Base-by-base conservation (phyloP, 2,113 vertebrate species). In the Hippocampus abdominalis region DNA sequence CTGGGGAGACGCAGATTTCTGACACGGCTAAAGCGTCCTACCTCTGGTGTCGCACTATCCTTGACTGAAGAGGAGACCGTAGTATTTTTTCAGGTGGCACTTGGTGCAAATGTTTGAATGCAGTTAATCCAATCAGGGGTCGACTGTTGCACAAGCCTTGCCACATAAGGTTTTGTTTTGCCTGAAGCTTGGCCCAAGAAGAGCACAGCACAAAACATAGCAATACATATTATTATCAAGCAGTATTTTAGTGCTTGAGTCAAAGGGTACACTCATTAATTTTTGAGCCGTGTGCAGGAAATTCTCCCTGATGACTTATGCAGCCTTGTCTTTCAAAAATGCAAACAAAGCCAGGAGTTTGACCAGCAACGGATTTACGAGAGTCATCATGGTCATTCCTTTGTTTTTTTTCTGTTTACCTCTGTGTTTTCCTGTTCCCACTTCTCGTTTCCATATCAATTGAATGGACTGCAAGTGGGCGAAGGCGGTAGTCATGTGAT, bases 361-460 rank as follows among this genome's bases (percentile, higher is more conserved):
- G 39, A 74, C 36, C 9, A 36, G 62, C 25, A 12, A 2, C 27
- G 4, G 46, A 62, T 67, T 65, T 77, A 79, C 73, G 3, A 23
- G 71, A 53, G 68, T 85, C 84, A 86, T 87, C 86, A 73, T 51
- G 63, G 75, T 77, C 74, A 61, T 48, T 66, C 82, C 69, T 79
- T 42, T 63, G 21, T 56, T 69, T 74, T 36, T 32, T 36, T 76
- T 56, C 11, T 75, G 75, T 82, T 76, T 70, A 76, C 68, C 5
- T 32, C 2, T 29, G 40, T 72, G 60, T 60, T 16, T 53, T 36
- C 56, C 36, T 53, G 63, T 13, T 63, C 59, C 72, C 53, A 48
- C 21, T 51, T 1, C 4, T 86, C 71, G 80, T 87, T 87, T 84
- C 84, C 87, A 84, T 78, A 83, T 87, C 73, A 83, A 79, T 39